Conservation (phyloP, 1,140 invertebrate species). For the Dinothrombium tinctorium region DNA sequence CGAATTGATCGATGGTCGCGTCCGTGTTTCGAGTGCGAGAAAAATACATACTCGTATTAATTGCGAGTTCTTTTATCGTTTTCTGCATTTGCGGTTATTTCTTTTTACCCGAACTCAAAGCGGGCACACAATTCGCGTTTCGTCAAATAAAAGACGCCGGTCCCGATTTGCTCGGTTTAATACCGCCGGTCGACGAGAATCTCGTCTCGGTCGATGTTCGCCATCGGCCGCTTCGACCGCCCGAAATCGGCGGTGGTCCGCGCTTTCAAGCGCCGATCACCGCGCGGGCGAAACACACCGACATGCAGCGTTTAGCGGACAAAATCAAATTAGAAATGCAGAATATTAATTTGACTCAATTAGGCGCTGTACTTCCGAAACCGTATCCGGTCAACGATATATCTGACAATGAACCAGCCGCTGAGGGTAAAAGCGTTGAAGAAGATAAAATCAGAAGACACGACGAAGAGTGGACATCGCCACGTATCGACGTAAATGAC, state of each 20-base stretch:
- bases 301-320: slow-evolving; percentile 21
- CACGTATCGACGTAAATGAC: slow-evolving; percentile 14
- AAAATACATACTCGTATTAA: slow-evolving; percentile 66
- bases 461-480: neutral
- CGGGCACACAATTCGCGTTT: slow-evolving; percentile 49
- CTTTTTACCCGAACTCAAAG: slow-evolving; percentile 67
- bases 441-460: neutral
- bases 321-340: slow-evolving; percentile 5
- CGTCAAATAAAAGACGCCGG: slow-evolving; percentile 64
- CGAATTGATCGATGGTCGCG: too few relatives aligned
- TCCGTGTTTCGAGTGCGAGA: too few relatives aligned
- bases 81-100: slow-evolving; percentile 81
- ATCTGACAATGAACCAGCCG: neutral
- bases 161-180: slow-evolving; percentile 61
- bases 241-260: too few relatives aligned
- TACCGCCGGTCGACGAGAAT: slow-evolving; percentile 40
- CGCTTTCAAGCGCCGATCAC: neutral
- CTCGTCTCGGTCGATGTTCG: slow-evolving; percentile 19
- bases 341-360: slow-evolving; percentile 8
- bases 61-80: slow-evolving; percentile 58
- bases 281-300: slow-evolving; percentile 21
- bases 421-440: too few relatives aligned
- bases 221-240: neutral
- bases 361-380: slow-evolving; percentile 7
- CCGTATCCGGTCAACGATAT: neutral